These are phyloP conservation scores for Drosophila fulvimacula DNA, from an alignment of 2,888 invertebrate genomes.

Conservation along the genomic window DNA sequence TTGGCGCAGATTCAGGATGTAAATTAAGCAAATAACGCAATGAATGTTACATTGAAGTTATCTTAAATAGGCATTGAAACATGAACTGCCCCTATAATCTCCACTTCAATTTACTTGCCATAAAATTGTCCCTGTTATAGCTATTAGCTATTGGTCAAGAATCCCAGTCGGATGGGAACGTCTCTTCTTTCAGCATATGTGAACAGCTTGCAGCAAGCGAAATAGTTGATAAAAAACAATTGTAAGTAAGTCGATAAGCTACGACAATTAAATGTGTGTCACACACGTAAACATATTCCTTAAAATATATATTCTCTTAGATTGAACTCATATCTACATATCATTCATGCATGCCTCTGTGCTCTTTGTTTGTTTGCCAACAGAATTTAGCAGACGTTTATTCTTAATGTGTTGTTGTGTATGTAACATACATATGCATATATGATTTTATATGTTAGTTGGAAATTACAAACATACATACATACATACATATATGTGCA, in stretches of 20 bases:
- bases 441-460: not conserved
- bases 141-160: too few relatives aligned
- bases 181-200: constrained; percentile 13
- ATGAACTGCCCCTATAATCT: not conserved
- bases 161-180: constrained; percentile 51
- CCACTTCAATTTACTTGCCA: constrained; percentile 17
- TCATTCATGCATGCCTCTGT: not conserved
- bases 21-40: not conserved
- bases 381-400: constrained; percentile 50
- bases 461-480: too few relatives aligned
- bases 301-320: constrained; percentile 8
- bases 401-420: constrained; percentile 13
- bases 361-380: constrained; percentile 57
- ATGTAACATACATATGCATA: not conserved
- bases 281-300: constrained; percentile 16
- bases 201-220: not conserved
- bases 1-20: too few relatives aligned
- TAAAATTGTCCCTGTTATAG: constrained; percentile 32
- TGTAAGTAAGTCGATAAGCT: constrained; percentile 5
- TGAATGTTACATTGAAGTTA: not conserved
- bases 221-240: not conserved
- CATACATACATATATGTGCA: not conserved
- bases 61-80: not conserved
- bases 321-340: not conserved
- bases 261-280: constrained; percentile 26